Conservation (phyloP, 2,888 invertebrate species). For the Nysson spinosus region DNA sequence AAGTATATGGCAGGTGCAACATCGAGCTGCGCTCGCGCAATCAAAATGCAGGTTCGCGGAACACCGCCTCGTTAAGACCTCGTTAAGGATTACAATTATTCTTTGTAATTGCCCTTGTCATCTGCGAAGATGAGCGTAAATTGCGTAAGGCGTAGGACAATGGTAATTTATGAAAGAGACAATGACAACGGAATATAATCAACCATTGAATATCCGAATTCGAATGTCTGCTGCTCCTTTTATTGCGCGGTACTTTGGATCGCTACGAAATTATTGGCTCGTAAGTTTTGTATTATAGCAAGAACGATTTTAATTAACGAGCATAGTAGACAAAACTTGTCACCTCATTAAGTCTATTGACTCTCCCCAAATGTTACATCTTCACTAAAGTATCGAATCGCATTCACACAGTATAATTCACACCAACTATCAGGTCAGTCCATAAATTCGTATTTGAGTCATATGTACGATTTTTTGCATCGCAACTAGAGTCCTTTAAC, state of each 20-base stretch:
- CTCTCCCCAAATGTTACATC: too few species aligned
- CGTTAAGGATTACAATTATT: slow-evolving; percentile 45
- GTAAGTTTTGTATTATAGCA: neutral
- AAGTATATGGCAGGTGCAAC: slow-evolving; percentile 37
- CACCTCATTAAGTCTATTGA: slow-evolving; percentile 50
- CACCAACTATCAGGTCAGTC: too few species aligned
- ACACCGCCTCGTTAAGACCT: slow-evolving; percentile 43
- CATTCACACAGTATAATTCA: too few species aligned
- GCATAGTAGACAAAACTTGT: neutral
- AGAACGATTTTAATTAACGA: neutral
- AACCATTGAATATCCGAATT: neutral
- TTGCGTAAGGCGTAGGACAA: too few species aligned
- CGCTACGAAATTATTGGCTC: neutral
- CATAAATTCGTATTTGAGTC: too few species aligned
- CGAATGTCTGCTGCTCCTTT: neutral
- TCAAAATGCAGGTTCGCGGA: slow-evolving; percentile 53
- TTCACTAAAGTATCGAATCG: too few species aligned
- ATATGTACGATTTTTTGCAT: too few species aligned
- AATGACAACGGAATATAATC: neutral
- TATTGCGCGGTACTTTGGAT: neutral
- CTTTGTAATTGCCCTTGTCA: slow-evolving; percentile 34
- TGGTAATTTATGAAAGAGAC: slow-evolving; percentile 42
- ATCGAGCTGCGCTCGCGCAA: slow-evolving; percentile 40
- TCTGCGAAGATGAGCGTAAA: neutral
- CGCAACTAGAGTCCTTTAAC: too few species aligned